Percentiles rank a stretch among this genome's conserved stretches.
phyloP scores from a whole-genome alignment of 2,888 invertebrate species.

The Colostygia pectinataria region DNA sequence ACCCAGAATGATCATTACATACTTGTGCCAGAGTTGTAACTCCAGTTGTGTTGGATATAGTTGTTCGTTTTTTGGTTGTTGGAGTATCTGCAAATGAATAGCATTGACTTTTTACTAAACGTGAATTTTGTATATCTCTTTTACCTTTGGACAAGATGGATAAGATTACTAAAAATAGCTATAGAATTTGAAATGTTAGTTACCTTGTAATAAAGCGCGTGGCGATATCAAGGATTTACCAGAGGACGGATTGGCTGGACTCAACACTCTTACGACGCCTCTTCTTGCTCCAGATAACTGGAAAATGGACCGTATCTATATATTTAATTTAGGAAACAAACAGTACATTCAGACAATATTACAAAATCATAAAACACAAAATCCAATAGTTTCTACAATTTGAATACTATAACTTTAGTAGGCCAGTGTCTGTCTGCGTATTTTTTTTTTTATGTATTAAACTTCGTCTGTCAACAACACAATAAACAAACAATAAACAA shows the following conservation, averaged over 20 bases:
- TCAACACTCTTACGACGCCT: slow-evolving; percentile 72
- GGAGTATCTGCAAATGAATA: slow-evolving; percentile 42
- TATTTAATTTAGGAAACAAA: not conserved
- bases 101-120: slow-evolving; percentile 1
- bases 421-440: too few species aligned
- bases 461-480: too few species aligned
- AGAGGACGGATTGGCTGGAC: slow-evolving; percentile 67
- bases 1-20: slow-evolving; percentile 11
- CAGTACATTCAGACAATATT: too few species aligned
- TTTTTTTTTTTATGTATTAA: too few species aligned
- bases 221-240: slow-evolving; percentile 80
- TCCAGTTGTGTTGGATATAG: slow-evolving; percentile 47
- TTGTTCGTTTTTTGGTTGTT: slow-evolving; percentile 56
- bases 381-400: too few species aligned
- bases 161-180: too few species aligned
- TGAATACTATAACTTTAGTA: too few species aligned
- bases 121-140: not conserved
- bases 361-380: too few species aligned
- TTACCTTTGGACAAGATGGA: not conserved
- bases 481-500: too few species aligned
- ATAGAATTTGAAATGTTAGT: not conserved
- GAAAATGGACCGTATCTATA: slow-evolving; percentile 2
- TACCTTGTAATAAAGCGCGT: slow-evolving; percentile 71
- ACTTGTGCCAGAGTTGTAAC: slow-evolving; percentile 64
- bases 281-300: slow-evolving; percentile 57